Evolutionary conservation across 2,888 invertebrate species (phyloP).

Genomic region (Protophormia terraenovae): DNA sequence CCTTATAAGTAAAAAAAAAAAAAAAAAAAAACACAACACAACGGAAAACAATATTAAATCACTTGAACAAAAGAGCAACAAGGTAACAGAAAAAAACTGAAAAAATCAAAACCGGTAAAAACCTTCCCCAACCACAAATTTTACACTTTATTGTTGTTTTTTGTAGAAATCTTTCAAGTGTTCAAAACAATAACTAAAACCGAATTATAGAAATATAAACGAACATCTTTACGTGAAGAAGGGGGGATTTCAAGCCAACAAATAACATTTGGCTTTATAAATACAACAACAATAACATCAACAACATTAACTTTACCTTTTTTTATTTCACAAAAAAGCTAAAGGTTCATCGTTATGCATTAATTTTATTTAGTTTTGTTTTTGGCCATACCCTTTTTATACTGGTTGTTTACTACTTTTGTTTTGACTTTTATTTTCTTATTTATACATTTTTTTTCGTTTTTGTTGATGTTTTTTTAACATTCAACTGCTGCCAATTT

Average conservation of each 20-base stretch:
- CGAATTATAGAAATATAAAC: background rate
- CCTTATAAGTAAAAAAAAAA: background rate
- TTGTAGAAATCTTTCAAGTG: conserved; percentile 55
- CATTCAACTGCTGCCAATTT: conserved; percentile 25
- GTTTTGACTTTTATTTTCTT: conserved; percentile 47
- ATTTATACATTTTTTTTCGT: background rate
- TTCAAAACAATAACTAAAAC: conserved; percentile 19
- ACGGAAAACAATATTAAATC: conserved; percentile 47
- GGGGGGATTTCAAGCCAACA: conserved; percentile 7
- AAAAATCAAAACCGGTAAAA: conserved; percentile 34
- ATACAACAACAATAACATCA: background rate
- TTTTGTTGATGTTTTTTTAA: background rate
- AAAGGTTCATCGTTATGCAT: conserved; percentile 32
- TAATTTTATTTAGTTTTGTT: conserved; percentile 12
- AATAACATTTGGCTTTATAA: conserved; percentile 17
- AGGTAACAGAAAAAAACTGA: background rate
- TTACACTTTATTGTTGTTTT: conserved; percentile 38
- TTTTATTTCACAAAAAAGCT: conserved; percentile 3
- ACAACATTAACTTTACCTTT: conserved; percentile 11
- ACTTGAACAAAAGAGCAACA: conserved; percentile 44
- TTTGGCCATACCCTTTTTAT: conserved; percentile 48
- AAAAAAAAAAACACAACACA: background rate
- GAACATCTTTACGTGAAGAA: background rate
- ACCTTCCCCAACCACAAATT: conserved; percentile 36
- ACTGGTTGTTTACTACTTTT: conserved; percentile 42